Conservation (phyloP, 1,140 invertebrate genomes). For the Lepidurus arcticus region DNA sequence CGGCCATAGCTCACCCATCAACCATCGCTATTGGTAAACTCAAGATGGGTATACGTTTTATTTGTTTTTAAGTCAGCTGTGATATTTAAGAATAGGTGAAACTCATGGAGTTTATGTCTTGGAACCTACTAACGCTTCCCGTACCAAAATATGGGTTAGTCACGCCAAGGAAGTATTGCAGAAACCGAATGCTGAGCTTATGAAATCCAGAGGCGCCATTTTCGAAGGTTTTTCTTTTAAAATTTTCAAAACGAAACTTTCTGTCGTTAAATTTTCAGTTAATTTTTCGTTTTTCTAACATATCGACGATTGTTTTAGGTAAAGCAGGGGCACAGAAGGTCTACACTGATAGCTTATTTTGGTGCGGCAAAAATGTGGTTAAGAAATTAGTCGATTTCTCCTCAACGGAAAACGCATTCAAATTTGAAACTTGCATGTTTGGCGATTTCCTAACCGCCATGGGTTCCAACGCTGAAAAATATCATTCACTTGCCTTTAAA, state of each 20-base stretch:
- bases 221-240: conserved; percentile 36
- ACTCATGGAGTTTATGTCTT: conserved; percentile 49
- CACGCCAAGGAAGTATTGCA: conserved; percentile 47
- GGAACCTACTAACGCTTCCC: conserved; percentile 6
- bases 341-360: conserved; percentile 50
- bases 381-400: conserved; percentile 44
- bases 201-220: conserved; percentile 44
- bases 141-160: conserved; percentile 37
- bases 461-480: conserved; percentile 41
- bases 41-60: no score
- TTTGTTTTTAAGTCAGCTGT: conserved; percentile 4
- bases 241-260: background rate
- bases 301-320: background rate
- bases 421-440: conserved; percentile 50
- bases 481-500: conserved; percentile 41
- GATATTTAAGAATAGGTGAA: conserved; percentile 36
- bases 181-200: conserved; percentile 45
- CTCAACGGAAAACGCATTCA: conserved; percentile 40
- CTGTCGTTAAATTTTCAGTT: conserved; percentile 34
- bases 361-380: conserved; percentile 45
- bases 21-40: conserved; percentile 41
- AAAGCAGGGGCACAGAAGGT: conserved; percentile 39
- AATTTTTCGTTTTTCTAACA: background rate
- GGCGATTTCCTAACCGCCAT: conserved; percentile 49
- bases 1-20: conserved; percentile 48